Base-by-base conservation (phyloP, 2,113 vertebrate genomes). In the Lates calcarifer region DNA sequence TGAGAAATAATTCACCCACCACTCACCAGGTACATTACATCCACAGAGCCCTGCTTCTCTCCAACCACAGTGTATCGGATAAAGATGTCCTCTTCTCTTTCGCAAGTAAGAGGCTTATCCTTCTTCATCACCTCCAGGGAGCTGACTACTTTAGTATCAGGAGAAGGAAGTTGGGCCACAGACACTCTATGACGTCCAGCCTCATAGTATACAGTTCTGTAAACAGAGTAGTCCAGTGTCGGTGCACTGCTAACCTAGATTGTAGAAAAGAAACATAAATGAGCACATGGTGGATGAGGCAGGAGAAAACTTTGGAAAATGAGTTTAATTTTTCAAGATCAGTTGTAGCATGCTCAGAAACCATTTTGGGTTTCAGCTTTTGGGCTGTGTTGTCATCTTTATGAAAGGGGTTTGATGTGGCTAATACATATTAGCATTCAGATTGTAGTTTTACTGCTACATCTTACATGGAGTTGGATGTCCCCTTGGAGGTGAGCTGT, bases 21-120 rank as follows among this genome's bases (percentile, higher is more conserved):
- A 83, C 94, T 89, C 68, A 95, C 94, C 88, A 91, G 71, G 81
- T 92, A 94, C 4, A 93, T 83, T 22, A 95, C 1, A 33, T 92
- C 83, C 43, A 88, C 74, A 5, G 39, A 47, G 28, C 81, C 87
- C 17, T 49, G 33, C 5, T 39, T 0, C 49, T 77, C 67, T 95
- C 94, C 41, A 89, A 87, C 77, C 24, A 94, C 41, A 7, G 71
- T 77, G 66, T 94, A 95, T 6, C 68, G 37, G 76, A 94, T 64
- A 17, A 28, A 77, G 31, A 94, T 70, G 1, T 80, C 3, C 31
- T 73, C 47, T 28, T 90, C 81, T 45, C 0, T 24, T 20, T 71
- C 71, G 69, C 95, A 95, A 41, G 35, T 26, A 33, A 95, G 67
- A 7, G 71, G 11, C 11, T 71, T 3, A 5, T 86, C 58, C 6